These are phyloP conservation scores for Orius insidiosus DNA, from an alignment of 1,140 invertebrate genomes.

Conservation along the genomic window DNA sequence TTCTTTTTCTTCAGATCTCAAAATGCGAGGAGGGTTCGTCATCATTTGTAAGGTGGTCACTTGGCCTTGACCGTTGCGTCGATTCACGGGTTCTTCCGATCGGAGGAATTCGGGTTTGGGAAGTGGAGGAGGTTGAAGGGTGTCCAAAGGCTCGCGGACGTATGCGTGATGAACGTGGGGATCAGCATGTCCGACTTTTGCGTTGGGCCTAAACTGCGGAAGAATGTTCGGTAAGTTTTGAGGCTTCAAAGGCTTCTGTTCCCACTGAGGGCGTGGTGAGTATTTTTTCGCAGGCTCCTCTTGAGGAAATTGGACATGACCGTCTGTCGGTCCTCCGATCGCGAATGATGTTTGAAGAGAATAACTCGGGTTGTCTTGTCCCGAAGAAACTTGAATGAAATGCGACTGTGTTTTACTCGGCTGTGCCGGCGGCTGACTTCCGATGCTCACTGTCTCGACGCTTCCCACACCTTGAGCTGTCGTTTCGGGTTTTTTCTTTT, in stretches of 20 bases:
- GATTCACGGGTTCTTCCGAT: constrained; percentile 21
- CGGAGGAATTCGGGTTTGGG: constrained; percentile 27
- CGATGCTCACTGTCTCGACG: background rate
- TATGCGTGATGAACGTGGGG: constrained; percentile 22
- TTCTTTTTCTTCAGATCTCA: constrained; percentile 17
- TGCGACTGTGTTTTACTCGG: constrained; percentile 15
- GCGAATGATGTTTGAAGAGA: constrained; percentile 23
- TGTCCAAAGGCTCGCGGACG: constrained; percentile 22
- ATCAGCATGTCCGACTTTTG: constrained; percentile 36
- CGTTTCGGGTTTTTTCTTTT: background rate
- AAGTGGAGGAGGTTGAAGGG: constrained; percentile 27
- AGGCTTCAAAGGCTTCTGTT: constrained; percentile 12
- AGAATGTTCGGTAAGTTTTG: constrained; percentile 41
- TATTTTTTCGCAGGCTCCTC: constrained; percentile 12
- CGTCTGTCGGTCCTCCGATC: constrained; percentile 18
- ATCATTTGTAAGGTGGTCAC: constrained; percentile 49
- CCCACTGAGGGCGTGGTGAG: constrained; percentile 21
- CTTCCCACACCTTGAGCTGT: background rate
- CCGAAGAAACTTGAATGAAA: constrained; percentile 19
- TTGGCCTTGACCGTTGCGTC: constrained; percentile 16
- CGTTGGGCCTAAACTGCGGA: constrained; percentile 50
- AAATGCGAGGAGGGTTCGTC: constrained; percentile 23
- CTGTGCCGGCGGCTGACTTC: background rate
- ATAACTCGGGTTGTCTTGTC: constrained; percentile 21
- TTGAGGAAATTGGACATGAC: background rate